These are phyloP conservation scores for Drosophila pegasa DNA, from an alignment of 2,888 invertebrate genomes.

Conservation along the genomic window DNA sequence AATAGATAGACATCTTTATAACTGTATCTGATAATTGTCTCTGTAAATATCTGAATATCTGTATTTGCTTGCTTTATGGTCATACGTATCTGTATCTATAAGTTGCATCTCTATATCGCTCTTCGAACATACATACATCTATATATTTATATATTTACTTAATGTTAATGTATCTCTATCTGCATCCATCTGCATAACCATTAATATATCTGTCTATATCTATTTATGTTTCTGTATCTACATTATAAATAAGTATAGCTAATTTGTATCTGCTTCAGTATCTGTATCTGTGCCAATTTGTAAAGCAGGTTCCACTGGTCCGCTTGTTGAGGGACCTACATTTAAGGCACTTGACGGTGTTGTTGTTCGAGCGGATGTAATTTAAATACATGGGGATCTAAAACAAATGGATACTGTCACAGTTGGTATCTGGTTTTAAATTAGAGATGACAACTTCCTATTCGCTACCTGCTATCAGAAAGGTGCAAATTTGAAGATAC, in stretches of 20 bases:
- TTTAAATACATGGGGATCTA: constrained; percentile 20
- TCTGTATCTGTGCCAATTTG: not conserved
- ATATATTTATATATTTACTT: too few species aligned
- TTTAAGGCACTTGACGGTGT: constrained; percentile 2
- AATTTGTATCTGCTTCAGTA: not conserved
- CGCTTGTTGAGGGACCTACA: constrained; percentile 20
- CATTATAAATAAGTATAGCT: not conserved
- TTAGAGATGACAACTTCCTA: constrained; percentile 39
- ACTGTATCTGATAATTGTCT: not conserved
- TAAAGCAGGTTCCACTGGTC: constrained; percentile 21
- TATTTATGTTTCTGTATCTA: too few species aligned
- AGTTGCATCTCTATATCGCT: not conserved
- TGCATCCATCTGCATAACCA: too few species aligned
- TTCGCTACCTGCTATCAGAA: constrained; percentile 37
- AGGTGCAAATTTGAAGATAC: constrained; percentile 27
- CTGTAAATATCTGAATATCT: not conserved
- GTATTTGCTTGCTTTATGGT: not conserved
- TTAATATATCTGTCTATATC: too few species aligned
- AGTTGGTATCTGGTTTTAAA: constrained; percentile 25
- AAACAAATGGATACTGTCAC: constrained; percentile 35
- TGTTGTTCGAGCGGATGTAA: constrained; percentile 47
- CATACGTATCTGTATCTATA: not conserved
- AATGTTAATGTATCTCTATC: not conserved
- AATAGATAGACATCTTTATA: constrained; percentile 1
- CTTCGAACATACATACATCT: too few species aligned